Conservation (phyloP, 2,888 invertebrate species). For the Phorcus lineatus region DNA sequence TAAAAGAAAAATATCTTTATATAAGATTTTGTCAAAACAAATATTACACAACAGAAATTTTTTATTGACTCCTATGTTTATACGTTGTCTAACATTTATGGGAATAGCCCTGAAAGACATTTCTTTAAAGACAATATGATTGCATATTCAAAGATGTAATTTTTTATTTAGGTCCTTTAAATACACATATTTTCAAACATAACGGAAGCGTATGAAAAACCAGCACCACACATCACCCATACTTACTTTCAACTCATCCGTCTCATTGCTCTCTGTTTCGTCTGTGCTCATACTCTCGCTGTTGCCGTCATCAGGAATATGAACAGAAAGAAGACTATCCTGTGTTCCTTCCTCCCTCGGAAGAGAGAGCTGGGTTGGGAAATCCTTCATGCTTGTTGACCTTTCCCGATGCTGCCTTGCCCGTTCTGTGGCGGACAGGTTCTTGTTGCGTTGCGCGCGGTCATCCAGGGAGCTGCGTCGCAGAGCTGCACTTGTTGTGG, state of each 20-base stretch:
- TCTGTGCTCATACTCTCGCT: conserved; percentile 37
- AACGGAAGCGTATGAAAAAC: too few relatives aligned
- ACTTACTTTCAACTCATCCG: conserved; percentile 74
- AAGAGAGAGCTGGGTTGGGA: conserved; percentile 57
- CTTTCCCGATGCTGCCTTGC: conserved; percentile 56
- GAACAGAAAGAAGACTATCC: conserved; percentile 38
- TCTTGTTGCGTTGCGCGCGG: conserved; percentile 35
- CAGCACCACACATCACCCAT: not conserved
- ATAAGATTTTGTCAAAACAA: too few relatives aligned
- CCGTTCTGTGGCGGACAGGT: conserved; percentile 44
- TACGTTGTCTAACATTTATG: too few relatives aligned
- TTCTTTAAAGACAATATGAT: too few relatives aligned
- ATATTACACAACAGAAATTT: too few relatives aligned
- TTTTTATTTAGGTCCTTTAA: too few relatives aligned
- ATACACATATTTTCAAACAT: too few relatives aligned
- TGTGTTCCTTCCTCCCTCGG: conserved; percentile 46
- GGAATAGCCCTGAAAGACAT: too few relatives aligned
- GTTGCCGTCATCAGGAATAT: conserved; percentile 26
- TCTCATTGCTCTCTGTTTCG: conserved; percentile 66
- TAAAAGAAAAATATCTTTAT: too few relatives aligned
- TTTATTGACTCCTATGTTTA: too few relatives aligned
- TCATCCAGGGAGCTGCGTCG: conserved; percentile 57
- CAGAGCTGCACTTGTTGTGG: conserved; percentile 29
- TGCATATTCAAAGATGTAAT: too few relatives aligned
- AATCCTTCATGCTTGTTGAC: conserved; percentile 65